Conservation (phyloP, 2,797 vertebrate genomes). For the Cyprinella venusta region DNA sequence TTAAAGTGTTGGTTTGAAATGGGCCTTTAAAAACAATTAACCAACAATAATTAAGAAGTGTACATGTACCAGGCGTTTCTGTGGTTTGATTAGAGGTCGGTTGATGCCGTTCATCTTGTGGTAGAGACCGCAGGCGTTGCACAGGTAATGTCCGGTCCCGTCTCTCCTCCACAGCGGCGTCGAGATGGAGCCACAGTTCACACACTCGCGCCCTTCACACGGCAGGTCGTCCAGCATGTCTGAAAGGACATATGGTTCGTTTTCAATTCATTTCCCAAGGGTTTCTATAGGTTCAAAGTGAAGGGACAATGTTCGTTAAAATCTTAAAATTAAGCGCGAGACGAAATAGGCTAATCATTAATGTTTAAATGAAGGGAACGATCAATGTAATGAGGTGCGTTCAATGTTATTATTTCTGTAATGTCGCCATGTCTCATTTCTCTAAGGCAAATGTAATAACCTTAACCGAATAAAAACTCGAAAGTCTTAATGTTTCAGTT, state of each 20-base stretch:
- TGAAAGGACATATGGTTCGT: constrained; percentile 52
- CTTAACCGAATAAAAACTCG: background rate
- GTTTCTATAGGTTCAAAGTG: background rate
- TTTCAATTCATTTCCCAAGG: background rate
- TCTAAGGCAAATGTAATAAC: background rate
- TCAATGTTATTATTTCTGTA: background rate
- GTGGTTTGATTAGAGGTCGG: constrained; percentile 92
- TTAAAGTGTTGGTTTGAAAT: background rate
- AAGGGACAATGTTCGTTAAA: constrained; percentile 5
- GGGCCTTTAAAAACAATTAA: background rate
- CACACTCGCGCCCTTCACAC: constrained; percentile 91
- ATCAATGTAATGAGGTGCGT: background rate
- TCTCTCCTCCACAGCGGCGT: constrained; percentile 96
- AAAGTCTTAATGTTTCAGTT: background rate
- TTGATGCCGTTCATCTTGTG: constrained; percentile 99
- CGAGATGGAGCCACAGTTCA: constrained; percentile 97
- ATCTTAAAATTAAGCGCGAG: background rate
- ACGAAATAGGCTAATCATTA: background rate
- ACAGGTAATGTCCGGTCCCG: constrained; percentile 96
- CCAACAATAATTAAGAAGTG: background rate
- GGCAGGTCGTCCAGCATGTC: constrained; percentile 90
- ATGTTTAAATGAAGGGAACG: background rate
- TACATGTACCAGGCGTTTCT: constrained; percentile 91
- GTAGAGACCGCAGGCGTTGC: constrained; percentile 98
- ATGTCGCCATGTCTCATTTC: too few species aligned